Percentiles rank a stretch among this genome's conserved stretches.
Evolutionary conservation across 2,888 invertebrate genomes (phyloP).

Genomic region (Ernsta delagoae): DNA sequence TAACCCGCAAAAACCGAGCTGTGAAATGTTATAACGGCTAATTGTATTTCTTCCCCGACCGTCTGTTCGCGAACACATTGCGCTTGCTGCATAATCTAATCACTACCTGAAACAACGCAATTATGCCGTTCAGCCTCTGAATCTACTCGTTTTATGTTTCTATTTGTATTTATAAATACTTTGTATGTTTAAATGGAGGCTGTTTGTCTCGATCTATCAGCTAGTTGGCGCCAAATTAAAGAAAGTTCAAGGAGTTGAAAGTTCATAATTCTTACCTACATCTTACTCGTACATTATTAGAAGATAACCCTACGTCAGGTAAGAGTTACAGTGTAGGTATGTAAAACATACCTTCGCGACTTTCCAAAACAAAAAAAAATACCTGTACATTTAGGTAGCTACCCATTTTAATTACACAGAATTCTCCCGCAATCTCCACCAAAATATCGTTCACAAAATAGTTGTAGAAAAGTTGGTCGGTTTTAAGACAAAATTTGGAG

Average conservation of each 20-base stretch:
- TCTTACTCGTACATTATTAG: no score
- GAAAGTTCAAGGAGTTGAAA: no score
- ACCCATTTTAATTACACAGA: neutral
- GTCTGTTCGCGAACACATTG: constrained; percentile 28
- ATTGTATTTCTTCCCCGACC: constrained; percentile 30
- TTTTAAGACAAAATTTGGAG: constrained; percentile 36
- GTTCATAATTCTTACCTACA: no score
- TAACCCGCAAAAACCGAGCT: constrained; percentile 27
- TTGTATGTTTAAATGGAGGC: neutral
- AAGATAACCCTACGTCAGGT: no score
- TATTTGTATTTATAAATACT: neutral
- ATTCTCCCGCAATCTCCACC: constrained; percentile 19
- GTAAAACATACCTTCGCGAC: no score
- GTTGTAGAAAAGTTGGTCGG: constrained; percentile 21
- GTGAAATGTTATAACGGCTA: constrained; percentile 33
- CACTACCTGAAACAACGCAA: constrained; percentile 28
- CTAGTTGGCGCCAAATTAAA: no score
- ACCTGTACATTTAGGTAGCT: no score
- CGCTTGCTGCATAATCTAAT: constrained; percentile 26
- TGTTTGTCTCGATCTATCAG: no score
- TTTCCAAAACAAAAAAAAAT: no score
- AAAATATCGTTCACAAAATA: constrained; percentile 21
- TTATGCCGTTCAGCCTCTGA: constrained; percentile 13
- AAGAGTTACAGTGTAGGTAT: no score
- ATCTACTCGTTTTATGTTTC: neutral